Conservation (phyloP, 2,888 invertebrate genomes). For the Chrysopilus asiliformis region DNA sequence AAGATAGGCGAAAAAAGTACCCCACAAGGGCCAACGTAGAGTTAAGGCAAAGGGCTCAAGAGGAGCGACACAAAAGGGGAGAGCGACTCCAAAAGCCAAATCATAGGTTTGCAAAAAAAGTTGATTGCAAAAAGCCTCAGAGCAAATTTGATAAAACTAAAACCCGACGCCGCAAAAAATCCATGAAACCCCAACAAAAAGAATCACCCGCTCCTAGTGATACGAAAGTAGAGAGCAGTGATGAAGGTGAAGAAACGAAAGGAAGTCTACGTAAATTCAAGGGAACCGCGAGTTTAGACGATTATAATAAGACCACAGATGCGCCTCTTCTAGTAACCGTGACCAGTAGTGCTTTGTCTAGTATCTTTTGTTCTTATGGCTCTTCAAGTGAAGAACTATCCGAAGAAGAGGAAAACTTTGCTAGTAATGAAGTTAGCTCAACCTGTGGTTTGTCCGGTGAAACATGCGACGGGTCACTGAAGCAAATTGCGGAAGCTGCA, state of each 20-base stretch:
- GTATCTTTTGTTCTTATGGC: conserved; percentile 30
- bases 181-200: conserved; percentile 2
- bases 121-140: conserved; percentile 26
- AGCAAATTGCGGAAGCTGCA: neutral
- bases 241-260: conserved; percentile 4
- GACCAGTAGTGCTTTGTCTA: no score
- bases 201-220: neutral
- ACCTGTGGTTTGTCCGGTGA: no score
- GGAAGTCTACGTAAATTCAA: conserved; percentile 9
- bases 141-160: neutral
- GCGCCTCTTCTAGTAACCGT: no score
- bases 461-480: no score
- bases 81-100: conserved; percentile 47
- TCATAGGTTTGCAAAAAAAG: conserved; percentile 33
- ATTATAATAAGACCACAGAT: conserved; percentile 14
- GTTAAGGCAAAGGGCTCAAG: conserved; percentile 45
- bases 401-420: conserved; percentile 1
- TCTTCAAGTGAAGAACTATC: conserved; percentile 8
- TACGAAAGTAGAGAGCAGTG: neutral
- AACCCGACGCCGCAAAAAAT: neutral
- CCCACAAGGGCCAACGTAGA: conserved; percentile 59
- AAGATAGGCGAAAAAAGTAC: conserved; percentile 64
- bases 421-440: neutral
- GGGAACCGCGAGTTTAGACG: conserved; percentile 12
- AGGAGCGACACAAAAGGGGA: conserved; percentile 58